Percentiles rank a stretch among this genome's conserved stretches.
Conservation (phyloP, 2,888 invertebrate genomes). For the Myathropa florea region DNA sequence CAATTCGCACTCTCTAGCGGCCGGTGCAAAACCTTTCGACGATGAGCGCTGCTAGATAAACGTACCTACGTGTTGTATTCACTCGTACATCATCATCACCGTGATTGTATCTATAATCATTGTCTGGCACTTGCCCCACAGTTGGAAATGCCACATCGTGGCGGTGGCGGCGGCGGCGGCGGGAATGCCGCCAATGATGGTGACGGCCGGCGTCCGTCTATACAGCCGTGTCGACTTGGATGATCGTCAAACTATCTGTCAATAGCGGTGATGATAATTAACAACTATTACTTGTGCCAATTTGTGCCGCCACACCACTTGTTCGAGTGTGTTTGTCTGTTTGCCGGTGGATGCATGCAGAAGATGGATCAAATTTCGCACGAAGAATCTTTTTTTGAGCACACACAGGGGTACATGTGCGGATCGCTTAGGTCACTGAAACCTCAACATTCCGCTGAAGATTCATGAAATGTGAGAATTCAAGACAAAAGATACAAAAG, state of each 20-base stretch:
- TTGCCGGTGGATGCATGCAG: background rate
- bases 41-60: too few species aligned
- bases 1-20: slow-evolving; percentile 55
- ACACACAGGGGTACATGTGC: background rate
- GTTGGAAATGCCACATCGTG: slow-evolving; percentile 62
- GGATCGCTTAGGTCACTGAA: slow-evolving; percentile 13
- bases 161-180: slow-evolving; percentile 30
- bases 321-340: background rate
- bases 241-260: slow-evolving; percentile 70
- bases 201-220: slow-evolving; percentile 24
- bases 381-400: background rate
- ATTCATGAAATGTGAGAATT: background rate
- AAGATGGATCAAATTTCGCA: slow-evolving; percentile 49
- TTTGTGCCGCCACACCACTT: slow-evolving; percentile 49
- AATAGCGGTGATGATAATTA: slow-evolving; percentile 67
- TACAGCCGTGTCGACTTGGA: slow-evolving; percentile 57
- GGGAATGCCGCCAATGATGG: background rate
- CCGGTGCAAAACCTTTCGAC: too few species aligned
- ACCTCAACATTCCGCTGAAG: background rate
- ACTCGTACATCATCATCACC: slow-evolving; percentile 52
- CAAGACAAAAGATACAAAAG: background rate
- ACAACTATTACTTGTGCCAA: slow-evolving; percentile 67
- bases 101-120: slow-evolving; percentile 64
- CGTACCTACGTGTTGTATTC: slow-evolving; percentile 13
- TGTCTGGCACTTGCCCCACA: slow-evolving; percentile 67